These are phyloP conservation scores for Eidolon dupreanum DNA, from an alignment of 2,797 vertebrate genomes.

Conservation along the genomic window DNA sequence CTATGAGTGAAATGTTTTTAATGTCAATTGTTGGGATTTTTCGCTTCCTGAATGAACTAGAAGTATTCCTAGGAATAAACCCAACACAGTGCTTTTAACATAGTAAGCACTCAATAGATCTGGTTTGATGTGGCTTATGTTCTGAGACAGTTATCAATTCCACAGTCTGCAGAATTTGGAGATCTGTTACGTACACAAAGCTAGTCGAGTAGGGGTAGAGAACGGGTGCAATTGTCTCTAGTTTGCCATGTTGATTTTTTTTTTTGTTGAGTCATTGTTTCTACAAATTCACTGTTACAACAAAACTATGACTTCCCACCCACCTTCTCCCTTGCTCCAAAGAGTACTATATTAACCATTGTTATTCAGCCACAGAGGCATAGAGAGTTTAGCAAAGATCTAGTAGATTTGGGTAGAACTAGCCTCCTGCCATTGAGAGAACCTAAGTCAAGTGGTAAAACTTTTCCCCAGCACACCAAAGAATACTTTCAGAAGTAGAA, in stretches of 20 bases:
- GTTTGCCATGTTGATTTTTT: neutral
- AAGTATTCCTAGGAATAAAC: neutral
- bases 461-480: neutral
- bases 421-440: neutral
- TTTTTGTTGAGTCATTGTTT: neutral
- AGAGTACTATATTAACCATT: neutral
- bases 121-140: neutral
- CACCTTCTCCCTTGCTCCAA: no score
- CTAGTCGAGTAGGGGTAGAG: neutral
- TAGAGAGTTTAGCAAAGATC: neutral
- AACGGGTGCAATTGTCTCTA: neutral
- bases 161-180: neutral
- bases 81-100: neutral
- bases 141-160: neutral
- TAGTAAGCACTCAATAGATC: neutral
- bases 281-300: neutral
- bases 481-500: neutral
- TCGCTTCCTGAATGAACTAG: neutral
- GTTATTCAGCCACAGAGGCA: neutral
- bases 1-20: neutral
- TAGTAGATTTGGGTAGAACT: neutral
- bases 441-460: neutral
- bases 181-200: neutral
- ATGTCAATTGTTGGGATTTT: neutral
- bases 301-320: neutral